Evolutionary conservation across 2,113 vertebrate genomes (phyloP).

Genomic region (Plecturocebus donacophilus): DNA sequence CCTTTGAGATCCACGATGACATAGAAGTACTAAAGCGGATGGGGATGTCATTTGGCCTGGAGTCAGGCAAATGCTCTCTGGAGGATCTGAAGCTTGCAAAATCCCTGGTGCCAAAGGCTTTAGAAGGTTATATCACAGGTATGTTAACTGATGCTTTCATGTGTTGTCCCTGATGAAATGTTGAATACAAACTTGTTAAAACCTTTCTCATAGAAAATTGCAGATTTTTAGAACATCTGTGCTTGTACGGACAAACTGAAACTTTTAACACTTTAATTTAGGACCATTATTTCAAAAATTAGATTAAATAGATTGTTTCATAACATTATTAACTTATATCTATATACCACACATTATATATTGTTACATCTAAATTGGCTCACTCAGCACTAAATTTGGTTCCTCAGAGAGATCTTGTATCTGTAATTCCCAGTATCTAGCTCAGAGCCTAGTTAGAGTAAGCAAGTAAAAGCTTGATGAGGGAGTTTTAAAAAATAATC

Average conservation of each 20-base stretch:
- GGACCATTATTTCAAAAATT: background rate
- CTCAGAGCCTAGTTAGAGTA: background rate
- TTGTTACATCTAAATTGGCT: background rate
- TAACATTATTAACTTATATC: background rate
- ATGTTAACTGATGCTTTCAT: slow-evolving; percentile 5
- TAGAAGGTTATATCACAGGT: slow-evolving; percentile 92
- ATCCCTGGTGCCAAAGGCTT: slow-evolving; percentile 90
- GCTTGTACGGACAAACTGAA: background rate
- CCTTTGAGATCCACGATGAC: slow-evolving; percentile 93
- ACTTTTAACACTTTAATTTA: background rate
- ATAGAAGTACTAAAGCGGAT: slow-evolving; percentile 91
- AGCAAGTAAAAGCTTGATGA: background rate
- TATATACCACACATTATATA: background rate
- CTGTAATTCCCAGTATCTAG: background rate
- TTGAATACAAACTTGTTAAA: slow-evolving; percentile 5
- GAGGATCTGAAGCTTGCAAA: slow-evolving; percentile 89
- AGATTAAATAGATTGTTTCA: background rate
- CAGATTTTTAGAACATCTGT: background rate
- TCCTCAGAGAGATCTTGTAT: background rate
- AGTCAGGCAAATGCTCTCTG: slow-evolving; percentile 88
- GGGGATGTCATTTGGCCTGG: slow-evolving; percentile 92
- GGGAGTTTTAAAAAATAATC: background rate
- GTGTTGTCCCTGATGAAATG: background rate
- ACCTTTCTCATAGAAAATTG: background rate
- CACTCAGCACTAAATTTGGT: background rate